Base-by-base conservation (phyloP, 23 tunicate genomes). In the Diplosoma virens region DNA sequence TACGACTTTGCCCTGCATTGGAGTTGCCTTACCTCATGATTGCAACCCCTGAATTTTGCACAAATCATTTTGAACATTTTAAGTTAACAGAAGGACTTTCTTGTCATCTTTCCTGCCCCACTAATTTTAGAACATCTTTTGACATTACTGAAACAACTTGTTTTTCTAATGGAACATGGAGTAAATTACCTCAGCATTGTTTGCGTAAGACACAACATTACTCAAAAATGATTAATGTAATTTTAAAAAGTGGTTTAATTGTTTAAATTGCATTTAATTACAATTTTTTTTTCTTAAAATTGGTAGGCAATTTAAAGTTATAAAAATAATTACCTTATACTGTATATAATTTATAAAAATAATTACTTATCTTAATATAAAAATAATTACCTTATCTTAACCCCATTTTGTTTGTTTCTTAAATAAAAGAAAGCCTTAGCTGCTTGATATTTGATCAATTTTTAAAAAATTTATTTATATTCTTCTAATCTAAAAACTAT, bases 161-260 rank as follows among this genome's bases (percentile, higher is more conserved):
- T 30, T 21, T 73, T 53, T 53, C 67, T 32, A 27, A 74, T 52
- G 93, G 93, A 24, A 23, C 35, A 59, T 87, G 93, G 93, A 75
- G 75, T 33, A 2, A 5, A 2, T 16, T 52, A 9, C 81, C 84
- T 33, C 32, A 37, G n/a, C 20, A 32, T 16, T 87, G 93, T 64
- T 24, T 75, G 30, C 67, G 93, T 87, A 56, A 47, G 93, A 63
- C 4, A 55, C 5, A 18, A 17, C 14, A 41, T 41, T 41, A 41
- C 9, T 14, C 50, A 41, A 41, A 41, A 7, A 41, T 9, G 14
- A 41, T 14, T 41, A 41, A 9, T 41, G 9, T 41, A 41, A 41
- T 14, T 41, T 41, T 9, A 7, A 41, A 7, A 9, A 7, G 9
- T 41, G 50, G 50, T 41, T 41, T 41, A 41, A 41, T 41, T 41